These are phyloP conservation scores for Ophion slaviceki DNA, from an alignment of 2,888 invertebrate species.

Conservation along the genomic window DNA sequence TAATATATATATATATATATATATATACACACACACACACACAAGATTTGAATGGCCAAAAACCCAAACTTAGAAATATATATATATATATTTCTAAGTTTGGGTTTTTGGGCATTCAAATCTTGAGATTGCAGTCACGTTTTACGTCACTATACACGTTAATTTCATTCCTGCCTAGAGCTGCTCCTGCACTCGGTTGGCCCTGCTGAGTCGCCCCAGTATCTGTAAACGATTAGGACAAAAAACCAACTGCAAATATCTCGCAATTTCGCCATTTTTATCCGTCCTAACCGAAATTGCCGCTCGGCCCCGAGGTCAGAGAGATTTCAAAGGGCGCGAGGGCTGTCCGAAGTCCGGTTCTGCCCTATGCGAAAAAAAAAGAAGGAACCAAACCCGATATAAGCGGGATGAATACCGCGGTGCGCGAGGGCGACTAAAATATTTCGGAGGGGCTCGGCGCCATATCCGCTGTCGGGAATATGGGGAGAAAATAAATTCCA, in stretches of 20 bases:
- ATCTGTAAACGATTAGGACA: background rate
- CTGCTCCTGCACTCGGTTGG: background rate
- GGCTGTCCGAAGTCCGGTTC: constrained; percentile 38
- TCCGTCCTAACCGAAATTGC: constrained; percentile 49
- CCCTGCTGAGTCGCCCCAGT: constrained; percentile 1
- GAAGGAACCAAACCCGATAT: constrained; percentile 21
- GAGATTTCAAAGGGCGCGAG: constrained; percentile 55
- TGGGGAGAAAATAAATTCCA: constrained; percentile 56
- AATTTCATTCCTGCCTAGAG: constrained; percentile 28
- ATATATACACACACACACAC: too few species aligned
- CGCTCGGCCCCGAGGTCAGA: constrained; percentile 56
- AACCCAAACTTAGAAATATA: too few species aligned
- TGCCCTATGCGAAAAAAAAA: constrained; percentile 47
- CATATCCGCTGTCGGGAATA: constrained; percentile 35
- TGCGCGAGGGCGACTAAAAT: constrained; percentile 60
- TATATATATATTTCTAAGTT: background rate
- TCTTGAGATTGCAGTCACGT: constrained; percentile 37
- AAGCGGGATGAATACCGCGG: constrained; percentile 46
- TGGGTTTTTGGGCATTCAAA: constrained; percentile 1
- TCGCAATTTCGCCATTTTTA: constrained; percentile 18
- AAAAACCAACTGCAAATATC: background rate
- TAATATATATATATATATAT: background rate
- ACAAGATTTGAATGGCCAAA: too few species aligned
- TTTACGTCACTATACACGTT: constrained; percentile 28
- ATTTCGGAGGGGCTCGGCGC: constrained; percentile 42